These are phyloP conservation scores for Hybognathus amarus DNA, from an alignment of 2,797 vertebrate genomes.

Conservation along the genomic window DNA sequence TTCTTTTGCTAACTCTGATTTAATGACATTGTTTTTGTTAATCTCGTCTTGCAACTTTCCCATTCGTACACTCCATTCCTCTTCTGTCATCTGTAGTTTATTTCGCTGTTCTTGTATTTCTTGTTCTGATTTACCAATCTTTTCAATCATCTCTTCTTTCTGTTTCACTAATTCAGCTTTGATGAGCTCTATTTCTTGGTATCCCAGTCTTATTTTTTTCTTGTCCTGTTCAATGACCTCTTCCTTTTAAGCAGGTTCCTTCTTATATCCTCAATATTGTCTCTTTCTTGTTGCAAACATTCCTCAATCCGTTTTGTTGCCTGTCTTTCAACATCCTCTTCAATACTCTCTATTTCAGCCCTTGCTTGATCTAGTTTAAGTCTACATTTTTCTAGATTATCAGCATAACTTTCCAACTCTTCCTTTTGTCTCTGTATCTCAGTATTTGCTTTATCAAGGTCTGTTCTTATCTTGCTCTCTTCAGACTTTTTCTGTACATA, in stretches of 20 bases:
- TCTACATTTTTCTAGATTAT: not conserved
- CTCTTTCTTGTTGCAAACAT: constrained; percentile 7
- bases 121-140: not conserved
- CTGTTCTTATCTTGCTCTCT: not conserved
- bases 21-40: not conserved
- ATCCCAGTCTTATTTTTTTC: not conserved
- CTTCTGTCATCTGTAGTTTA: constrained; percentile 1
- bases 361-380: constrained; percentile 1
- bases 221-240: constrained; percentile 25
- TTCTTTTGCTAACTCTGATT: constrained; percentile 8
- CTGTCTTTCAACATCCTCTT: not conserved
- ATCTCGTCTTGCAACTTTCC: not conserved
- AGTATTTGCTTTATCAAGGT: not conserved
- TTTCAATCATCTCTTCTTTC: constrained; percentile 22
- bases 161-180: constrained; percentile 17
- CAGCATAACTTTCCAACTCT: not conserved
- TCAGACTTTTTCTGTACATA: not conserved
- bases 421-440: not conserved
- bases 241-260: constrained; percentile 14
- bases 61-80: constrained; percentile 1
- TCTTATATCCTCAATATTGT: not conserved
- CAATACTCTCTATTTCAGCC: not conserved
- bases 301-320: constrained; percentile 6
- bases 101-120: not conserved
- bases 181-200: constrained; percentile 8